Evolutionary conservation across 1,140 invertebrate genomes (phyloP), one percentile per base, ranked within the genome.

Genomic region (Liolophura sinensis): DNA sequence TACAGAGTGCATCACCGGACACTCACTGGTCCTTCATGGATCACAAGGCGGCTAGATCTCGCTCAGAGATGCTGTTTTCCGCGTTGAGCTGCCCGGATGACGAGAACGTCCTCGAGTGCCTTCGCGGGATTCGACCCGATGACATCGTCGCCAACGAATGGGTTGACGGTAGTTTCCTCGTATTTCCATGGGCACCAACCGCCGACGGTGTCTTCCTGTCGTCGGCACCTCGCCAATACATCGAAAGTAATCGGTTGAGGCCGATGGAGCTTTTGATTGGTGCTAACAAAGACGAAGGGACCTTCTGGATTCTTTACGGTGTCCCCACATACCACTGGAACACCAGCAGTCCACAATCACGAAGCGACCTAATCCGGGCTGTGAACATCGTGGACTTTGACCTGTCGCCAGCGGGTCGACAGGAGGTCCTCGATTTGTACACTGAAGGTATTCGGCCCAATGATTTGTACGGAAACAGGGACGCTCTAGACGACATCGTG

Each of bases 211-310:
- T 91, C 15, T 95, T 96, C 78, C 86, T 97, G 48, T 91, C 94
- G 76, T 93, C 96, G 78, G 88, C 89, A 69, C 94, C 95, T 0
- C 84, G 87, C 49, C 86, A 89, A 31, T 92, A 92, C 0, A 78
- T 97, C 67, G 87, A 86, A 49, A 90, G 89, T 59, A 88, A 91
- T 66, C 93, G 94, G 73, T 97, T 96, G 84, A 97, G 97, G 82
- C 94, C 94, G 79, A 93, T 93, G 15, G 93, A 92, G 74, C 91
- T 97, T 70, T 85, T 98, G 25, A 90, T 95, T 88, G 95, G 95
- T 9, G 92, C 91, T 31, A 96, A 96, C 76, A 91, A 91, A 0
- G 94, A 98, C 81, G 95, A 98, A 82, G 78, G 82, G 18, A 94
- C 92, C 78, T 97, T 93, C 77, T 97, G 95, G 76, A 93, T 95